Evolutionary conservation across 2,113 vertebrate genomes (phyloP).

Genomic region (Halichoerus grypus): DNA sequence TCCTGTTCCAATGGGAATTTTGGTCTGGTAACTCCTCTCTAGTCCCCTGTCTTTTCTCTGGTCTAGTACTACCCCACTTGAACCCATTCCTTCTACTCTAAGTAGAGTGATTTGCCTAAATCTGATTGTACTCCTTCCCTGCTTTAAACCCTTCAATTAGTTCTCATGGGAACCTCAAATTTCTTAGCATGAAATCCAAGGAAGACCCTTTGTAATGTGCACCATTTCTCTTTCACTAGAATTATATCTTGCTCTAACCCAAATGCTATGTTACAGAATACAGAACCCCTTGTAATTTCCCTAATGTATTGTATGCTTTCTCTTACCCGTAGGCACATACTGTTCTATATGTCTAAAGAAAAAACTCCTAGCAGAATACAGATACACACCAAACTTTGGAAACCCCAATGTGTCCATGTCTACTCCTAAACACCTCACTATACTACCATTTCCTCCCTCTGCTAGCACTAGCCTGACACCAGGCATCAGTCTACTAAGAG

Average conservation of each 20-base stretch:
- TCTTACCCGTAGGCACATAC: not conserved
- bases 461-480: not conserved
- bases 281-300: not conserved
- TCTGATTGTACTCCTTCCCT: not conserved
- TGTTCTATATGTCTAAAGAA: not conserved
- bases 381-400: not conserved
- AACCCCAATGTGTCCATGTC: not conserved
- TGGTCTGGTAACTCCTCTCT: not conserved
- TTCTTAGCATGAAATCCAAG: slow-evolving; percentile 7
- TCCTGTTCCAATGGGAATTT: not conserved
- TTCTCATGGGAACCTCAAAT: not conserved
- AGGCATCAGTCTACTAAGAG: not conserved
- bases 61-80: not conserved
- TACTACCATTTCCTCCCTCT: not conserved
- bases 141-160: not conserved
- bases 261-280: not conserved
- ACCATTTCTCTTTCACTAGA: not conserved
- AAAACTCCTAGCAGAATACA: not conserved
- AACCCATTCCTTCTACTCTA: not conserved
- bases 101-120: not conserved
- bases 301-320: not conserved
- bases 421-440: not conserved
- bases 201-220: not conserved
- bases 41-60: not conserved
- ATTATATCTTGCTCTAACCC: not conserved